Evolutionary conservation across 2,797 vertebrate species (phyloP), one percentile per base, ranked within the genome.

Genomic region (Sebastes steindachneri): DNA sequence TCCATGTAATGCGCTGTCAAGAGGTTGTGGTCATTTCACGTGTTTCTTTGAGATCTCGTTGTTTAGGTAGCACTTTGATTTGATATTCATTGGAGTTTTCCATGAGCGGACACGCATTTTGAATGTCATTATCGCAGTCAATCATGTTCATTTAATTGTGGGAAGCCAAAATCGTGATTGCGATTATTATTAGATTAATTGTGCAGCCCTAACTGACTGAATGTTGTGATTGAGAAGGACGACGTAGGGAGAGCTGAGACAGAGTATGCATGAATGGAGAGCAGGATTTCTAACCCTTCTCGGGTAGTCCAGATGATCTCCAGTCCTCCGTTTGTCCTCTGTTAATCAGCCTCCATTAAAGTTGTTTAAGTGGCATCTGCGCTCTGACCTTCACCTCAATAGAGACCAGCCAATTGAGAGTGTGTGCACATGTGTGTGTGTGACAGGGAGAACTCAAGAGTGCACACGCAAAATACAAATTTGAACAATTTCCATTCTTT

Each of bases 321-420:
- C 79, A 90, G 76, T 53, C 75, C 69, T 83, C 68, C 70, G 15
- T 79, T 74, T 45, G 81, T 83, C 64, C 62, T 65, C 21, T 37
- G 23, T 54, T 84, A 82, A 91, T 92, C 80, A 85, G 80, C 82
- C 75, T 87, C 77, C 67, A 86, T 86, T 84, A 82, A 72, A 88
- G 60, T 64, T 0, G 26, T 76, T 83, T 75, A 70, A 86, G 35
- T 76, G 77, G 79, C 90, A 88, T 89, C 81, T 86, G 85, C 14
- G 74, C 77, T 82, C 73, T 85, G 86, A 92, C 87, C 87, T 89
- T 84, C 82, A 83, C 85, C 80, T 31, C 85, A 62, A 83, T 65
- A 66, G 73, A 82, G 86, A 84, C 48, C 86, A 88, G 75, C 68
- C 23, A 17, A 75, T n/a, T 68, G n/a, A 80, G 83, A 85, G 51